Base-by-base conservation (phyloP, 2,797 vertebrate genomes). In the Syngnathus acus region DNA sequence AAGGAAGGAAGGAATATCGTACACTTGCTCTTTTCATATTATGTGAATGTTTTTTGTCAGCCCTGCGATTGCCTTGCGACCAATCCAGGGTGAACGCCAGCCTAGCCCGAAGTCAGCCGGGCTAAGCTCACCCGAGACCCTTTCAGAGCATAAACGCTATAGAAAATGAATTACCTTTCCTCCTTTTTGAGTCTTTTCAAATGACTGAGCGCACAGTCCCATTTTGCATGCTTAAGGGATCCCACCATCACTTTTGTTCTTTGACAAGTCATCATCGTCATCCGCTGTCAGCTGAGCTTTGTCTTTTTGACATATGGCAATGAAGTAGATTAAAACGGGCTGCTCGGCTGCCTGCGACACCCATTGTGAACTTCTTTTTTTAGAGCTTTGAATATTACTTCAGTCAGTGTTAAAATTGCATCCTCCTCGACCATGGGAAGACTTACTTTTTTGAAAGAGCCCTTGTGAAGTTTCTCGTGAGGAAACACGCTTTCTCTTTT, bases 321-420 rank as follows among this genome's bases (percentile, higher is more conserved):
- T 62, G 60, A 73, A 72, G 65, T 57, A 42, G 67, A 73, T 74
- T 58, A 53, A 76, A 77, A 68, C 70, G 26, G 40, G 65, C 45
- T 40, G 65, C 69, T 72, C 53, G 71, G 65, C 68, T 72, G 61
- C 51, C 63, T 70, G 74, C 68, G 77, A 70, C 77, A 79, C 67
- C 69, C 47, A 54, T 42, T 68, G 59, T 68, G 62, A 62, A 57
- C 45, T 64, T 7, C 42, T 68, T 78, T 72, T 72, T 68, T 67
- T 70, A 66, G 69, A 72, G 65, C 66, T 68, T 75, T 66, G 64
- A 69, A 73, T 73, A 54, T 72, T 26, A 72, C 62, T 80, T 76
- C 68, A 72, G 73, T 75, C 53, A 32, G 16, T 37, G 26, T 37
- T 32, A 17, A 48, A 48, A 48, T 17, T 48, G 23, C 54, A 77